Evolutionary conservation across 2,888 invertebrate species (phyloP), one percentile per base, ranked within the genome.

Genomic region (Rhagonycha fulva): DNA sequence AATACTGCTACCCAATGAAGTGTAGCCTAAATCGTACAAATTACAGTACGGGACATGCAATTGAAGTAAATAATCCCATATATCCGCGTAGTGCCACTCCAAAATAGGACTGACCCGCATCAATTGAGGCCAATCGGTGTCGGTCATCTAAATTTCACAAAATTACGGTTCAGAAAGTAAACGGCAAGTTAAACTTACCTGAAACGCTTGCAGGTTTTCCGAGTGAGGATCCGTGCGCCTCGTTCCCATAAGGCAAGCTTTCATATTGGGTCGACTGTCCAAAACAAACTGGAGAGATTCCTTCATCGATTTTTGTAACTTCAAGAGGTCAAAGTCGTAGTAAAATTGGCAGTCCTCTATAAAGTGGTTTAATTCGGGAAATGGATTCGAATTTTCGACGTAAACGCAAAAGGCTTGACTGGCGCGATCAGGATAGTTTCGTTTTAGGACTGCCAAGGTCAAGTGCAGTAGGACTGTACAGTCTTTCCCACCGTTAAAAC

Each of bases 401-500:
- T 98, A 98, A 32, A 98, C 89, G 61, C 95, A 93, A 83, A 93
- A 90, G 2, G 94, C 88, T 77, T 83, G 84, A 10, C 79, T 70
- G 5, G 80, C 81, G 76, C 82, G 83, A 14, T 84, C 71, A 0
- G 86, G 84, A 80, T 85, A 87, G 67, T 84, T 86, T 83, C 79
- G 82, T 71, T 84, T 83, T 24, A 90, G 84, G 11, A 92, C 89
- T 2, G 90, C 89, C 80, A 91, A 87, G 11, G 90, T 88, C 78
- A 97, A 87, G 86, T 96, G 94, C 60, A 99, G 89, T 12, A 99
- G 90, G 0, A 94, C 96, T 0, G 98, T 98, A 86, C 99, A 99
- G 89, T 99, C 99, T 89, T 99, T 99, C 1, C 99, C 99, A 4
- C 99, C 99, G 86, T 99, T 99, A 88, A 99, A 99, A 26, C 97